Percentiles rank a stretch among this genome's conserved stretches.
phyloP scores from a whole-genome alignment of 2,888 invertebrate species.

The Campopleginae sp. region DNA sequence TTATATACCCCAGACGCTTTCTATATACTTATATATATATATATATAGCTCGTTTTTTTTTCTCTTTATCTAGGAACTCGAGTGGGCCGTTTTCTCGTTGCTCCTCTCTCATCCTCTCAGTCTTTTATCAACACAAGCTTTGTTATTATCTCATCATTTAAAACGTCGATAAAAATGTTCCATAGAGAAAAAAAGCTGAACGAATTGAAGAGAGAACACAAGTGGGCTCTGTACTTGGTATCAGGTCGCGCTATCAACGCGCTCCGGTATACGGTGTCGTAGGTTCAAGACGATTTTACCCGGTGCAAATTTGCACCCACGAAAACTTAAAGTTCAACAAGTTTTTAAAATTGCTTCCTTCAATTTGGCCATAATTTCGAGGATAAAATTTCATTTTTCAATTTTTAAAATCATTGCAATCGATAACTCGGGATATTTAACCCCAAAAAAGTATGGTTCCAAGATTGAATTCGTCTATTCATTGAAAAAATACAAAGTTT shows the following conservation, averaged over 20 bases:
- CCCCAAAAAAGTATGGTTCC: too few relatives aligned
- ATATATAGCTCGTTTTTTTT: constrained; percentile 17
- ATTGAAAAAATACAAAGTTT: too few relatives aligned
- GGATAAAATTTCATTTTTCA: too few relatives aligned
- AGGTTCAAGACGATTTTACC: too few relatives aligned
- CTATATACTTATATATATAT: constrained; percentile 15
- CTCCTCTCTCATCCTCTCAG: neutral
- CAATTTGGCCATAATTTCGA: too few relatives aligned
- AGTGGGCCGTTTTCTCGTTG: neutral
- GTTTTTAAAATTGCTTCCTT: too few relatives aligned
- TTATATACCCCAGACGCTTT: constrained; percentile 52
- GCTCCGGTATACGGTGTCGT: constrained; percentile 26
- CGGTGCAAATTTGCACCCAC: too few relatives aligned
- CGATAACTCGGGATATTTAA: too few relatives aligned
- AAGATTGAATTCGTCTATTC: too few relatives aligned
- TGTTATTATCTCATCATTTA: constrained; percentile 55
- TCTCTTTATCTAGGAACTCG: constrained; percentile 32
- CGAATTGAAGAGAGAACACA: constrained; percentile 1
- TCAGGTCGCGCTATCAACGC: constrained; percentile 10
- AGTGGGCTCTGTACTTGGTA: constrained; percentile 37
- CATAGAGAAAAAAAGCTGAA: neutral
- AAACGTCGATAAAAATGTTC: constrained; percentile 47
- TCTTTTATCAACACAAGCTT: constrained; percentile 45
- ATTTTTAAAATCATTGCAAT: too few relatives aligned
- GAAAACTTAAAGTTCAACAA: too few relatives aligned